A percentile compares a stretch with the other conserved stretches of the same genome.
phyloP scores from a whole-genome alignment of 2,797 vertebrate genomes.

The Glossophaga mutica region DNA sequence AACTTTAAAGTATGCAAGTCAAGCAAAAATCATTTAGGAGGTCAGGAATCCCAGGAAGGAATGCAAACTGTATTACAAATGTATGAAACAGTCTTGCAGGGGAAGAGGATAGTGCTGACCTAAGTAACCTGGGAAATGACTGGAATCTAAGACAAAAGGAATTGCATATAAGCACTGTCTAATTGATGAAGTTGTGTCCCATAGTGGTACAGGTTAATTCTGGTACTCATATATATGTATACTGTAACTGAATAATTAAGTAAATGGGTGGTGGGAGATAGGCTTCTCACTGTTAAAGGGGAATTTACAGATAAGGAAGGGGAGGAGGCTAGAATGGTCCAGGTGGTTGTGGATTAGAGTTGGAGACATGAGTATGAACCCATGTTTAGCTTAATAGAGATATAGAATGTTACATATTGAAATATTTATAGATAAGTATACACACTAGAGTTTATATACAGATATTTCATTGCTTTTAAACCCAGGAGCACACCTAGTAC shows the following conservation, averaged over 20 bases:
- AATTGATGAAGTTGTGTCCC: neutral
- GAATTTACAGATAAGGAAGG: slow-evolving; percentile 7
- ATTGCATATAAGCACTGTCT: neutral
- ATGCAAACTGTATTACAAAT: neutral
- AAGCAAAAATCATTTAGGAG: neutral
- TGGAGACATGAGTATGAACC: neutral
- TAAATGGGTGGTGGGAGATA: neutral
- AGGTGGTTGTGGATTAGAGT: neutral
- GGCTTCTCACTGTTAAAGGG: neutral
- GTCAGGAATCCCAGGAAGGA: neutral
- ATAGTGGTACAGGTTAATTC: neutral
- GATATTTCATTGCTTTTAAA: neutral
- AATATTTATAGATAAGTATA: neutral
- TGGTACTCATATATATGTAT: neutral
- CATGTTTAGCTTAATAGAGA: neutral
- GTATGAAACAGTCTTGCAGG: neutral
- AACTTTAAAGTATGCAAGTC: neutral
- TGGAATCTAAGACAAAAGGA: neutral
- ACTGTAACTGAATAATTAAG: neutral
- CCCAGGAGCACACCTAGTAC: neutral
- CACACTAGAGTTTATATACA: neutral
- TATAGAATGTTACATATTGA: neutral
- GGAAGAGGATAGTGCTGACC: neutral
- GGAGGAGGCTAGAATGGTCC: neutral
- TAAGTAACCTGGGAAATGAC: slow-evolving; percentile 18